These are phyloP conservation scores for Orchestia grillus DNA, from an alignment of 1,140 invertebrate genomes.

Conservation along the genomic window DNA sequence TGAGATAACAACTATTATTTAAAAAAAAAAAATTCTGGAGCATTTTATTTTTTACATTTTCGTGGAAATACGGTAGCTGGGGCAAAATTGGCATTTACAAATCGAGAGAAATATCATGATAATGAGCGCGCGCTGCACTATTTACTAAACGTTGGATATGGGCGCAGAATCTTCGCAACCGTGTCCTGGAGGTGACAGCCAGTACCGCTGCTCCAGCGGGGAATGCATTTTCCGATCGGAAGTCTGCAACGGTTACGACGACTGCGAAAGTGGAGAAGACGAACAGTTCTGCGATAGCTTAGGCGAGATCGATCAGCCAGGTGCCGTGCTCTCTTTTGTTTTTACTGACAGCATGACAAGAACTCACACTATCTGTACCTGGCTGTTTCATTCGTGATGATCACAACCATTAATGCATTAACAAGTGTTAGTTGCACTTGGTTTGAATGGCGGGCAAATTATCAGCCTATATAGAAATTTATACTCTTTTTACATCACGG, in stretches of 20 bases:
- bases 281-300: constrained; percentile 69
- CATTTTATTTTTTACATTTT: background rate
- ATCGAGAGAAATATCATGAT: background rate
- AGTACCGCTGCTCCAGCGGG: constrained; percentile 47
- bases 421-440: background rate
- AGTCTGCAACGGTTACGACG: constrained; percentile 70
- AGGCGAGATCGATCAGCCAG: background rate
- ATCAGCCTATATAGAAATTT: background rate
- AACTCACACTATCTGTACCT: background rate
- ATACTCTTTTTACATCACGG: background rate
- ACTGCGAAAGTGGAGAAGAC: constrained; percentile 70
- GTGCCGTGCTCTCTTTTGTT: background rate
- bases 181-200: background rate
- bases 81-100: background rate
- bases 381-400: background rate
- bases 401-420: background rate
- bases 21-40: background rate
- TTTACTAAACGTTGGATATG: background rate
- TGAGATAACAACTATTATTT: background rate
- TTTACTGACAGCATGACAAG: background rate
- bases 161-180: constrained; percentile 40
- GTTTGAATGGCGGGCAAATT: background rate
- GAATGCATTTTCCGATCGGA: constrained; percentile 68
- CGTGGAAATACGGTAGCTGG: background rate
- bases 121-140: background rate